Evolutionary conservation across 1,140 invertebrate genomes (phyloP), one percentile per base, ranked within the genome.

Genomic region (Solen grandis): DNA sequence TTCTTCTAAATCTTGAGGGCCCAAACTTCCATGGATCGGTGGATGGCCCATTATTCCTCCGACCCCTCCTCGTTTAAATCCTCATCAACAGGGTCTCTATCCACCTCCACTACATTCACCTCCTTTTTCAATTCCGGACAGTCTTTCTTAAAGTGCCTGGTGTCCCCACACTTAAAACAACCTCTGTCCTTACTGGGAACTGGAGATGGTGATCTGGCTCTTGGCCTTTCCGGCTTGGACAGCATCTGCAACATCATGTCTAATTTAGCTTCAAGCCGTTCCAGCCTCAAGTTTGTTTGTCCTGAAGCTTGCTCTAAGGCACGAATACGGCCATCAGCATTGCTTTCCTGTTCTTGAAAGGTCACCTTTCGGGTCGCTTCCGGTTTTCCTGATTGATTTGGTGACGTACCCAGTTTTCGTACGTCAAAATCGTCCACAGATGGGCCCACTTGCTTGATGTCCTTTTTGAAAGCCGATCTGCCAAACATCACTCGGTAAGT

Each of bases 1-100:
- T n/a, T n/a, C n/a, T n/a, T n/a, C n/a, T n/a, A n/a, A n/a, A n/a
- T n/a, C n/a, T n/a, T n/a, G n/a, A n/a, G n/a, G n/a, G n/a, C n/a
- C n/a, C n/a, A n/a, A n/a, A n/a, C n/a, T n/a, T n/a, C n/a, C n/a
- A n/a, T n/a, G n/a, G n/a, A n/a, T n/a, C n/a, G n/a, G n/a, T n/a
- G n/a, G n/a, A n/a, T n/a, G n/a, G n/a, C n/a, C n/a, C n/a, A n/a
- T n/a, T n/a, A 50, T 1, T 72, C 54, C 52, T 22, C 54, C 69
- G 69, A 57, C 68, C 68, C 68, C 1, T 70, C 14, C 27, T 33
- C 35, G 46, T 70, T 70, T 70, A 70, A 70, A 46, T 70, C 46
- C 3, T 5, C 13, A 55, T 63, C 31, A 13, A n/a, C 5, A 3
- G 10, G n/a, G 4, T 25, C 35, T 36, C 41, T 36, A 5, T 5